Conservation (phyloP, 1,140 invertebrate species). For the Mactra quadrangularis region DNA sequence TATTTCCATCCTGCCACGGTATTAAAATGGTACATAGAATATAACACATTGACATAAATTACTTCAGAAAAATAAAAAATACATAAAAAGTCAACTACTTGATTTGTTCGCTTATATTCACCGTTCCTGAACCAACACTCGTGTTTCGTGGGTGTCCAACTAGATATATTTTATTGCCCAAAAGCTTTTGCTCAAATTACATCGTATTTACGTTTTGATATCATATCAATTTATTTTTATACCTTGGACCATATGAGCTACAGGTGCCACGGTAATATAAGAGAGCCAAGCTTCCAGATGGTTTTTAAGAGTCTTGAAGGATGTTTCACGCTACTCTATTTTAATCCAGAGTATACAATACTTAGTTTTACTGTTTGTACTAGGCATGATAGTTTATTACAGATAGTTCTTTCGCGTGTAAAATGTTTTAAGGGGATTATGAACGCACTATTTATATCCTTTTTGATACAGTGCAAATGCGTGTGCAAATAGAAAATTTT, state of each 20-base stretch:
- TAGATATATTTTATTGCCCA: slow-evolving; percentile 25
- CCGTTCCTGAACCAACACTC: not conserved
- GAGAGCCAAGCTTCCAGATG: slow-evolving; percentile 25
- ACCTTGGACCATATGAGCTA: slow-evolving; percentile 41
- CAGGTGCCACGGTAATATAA: slow-evolving; percentile 52
- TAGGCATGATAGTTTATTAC: too few species aligned
- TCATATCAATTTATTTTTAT: slow-evolving; percentile 60
- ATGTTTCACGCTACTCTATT: too few species aligned
- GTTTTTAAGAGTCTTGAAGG: not conserved
- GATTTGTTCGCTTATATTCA: slow-evolving; percentile 1
- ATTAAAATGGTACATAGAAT: not conserved
- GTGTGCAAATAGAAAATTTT: too few species aligned
- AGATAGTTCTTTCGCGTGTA: too few species aligned
- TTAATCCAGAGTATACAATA: too few species aligned
- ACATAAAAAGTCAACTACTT: slow-evolving; percentile 29
- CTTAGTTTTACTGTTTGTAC: too few species aligned
- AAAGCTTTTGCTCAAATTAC: slow-evolving; percentile 51
- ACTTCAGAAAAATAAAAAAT: not conserved
- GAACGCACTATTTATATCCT: too few species aligned
- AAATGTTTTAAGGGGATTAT: too few species aligned
- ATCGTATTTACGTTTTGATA: slow-evolving; percentile 50
- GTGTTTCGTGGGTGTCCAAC: slow-evolving; percentile 52
- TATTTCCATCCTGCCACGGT: too few species aligned
- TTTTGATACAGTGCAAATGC: too few species aligned
- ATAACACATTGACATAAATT: slow-evolving; percentile 34